Evolutionary conservation across 1,140 invertebrate genomes (phyloP), one percentile per base, ranked within the genome.

Genomic region (Nixonia krombeini): DNA sequence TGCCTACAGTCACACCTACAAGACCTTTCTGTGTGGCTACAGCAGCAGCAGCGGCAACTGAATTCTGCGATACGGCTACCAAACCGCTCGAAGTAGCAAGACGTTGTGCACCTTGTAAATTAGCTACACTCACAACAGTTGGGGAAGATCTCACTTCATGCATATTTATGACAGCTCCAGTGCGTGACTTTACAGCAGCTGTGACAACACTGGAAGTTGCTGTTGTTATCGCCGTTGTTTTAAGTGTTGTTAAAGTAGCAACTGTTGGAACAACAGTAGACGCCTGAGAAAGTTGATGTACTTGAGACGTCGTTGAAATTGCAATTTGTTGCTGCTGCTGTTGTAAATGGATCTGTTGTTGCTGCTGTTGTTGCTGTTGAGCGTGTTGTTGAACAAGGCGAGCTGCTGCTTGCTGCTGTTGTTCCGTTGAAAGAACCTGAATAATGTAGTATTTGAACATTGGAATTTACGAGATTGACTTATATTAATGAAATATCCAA

Each of bases 1-100:
- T 72, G 1, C 82, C 72, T 3, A 85, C 75, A 0, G 84, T 80
- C 0, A 84, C 78, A 1, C 81, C 77, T 0, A 84, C 80, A 1
- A 83, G 53, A 1, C 75, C 76, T 33, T 85, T 85, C 47, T 86
- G 79, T n/a, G n/a, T n/a, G n/a, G n/a, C n/a, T n/a, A n/a, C n/a
- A n/a, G n/a, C n/a, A 0, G 73, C 52, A 6, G 58, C 61, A 0
- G 69, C 56, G 0, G 68, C 68, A 2, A 73, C 40, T 1, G 79
- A 70, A 51, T 73, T 79, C 44, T 81, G 82, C 1, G 70, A 70
- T 0, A 78, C 72, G 0, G 84, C 73, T 0, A 83, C 78, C 1
- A 86, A 51, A 45, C 67, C 81, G 0, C 49, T 56, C 0, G 75
- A 77, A 0, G 79, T 77, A 0, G 82, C 70, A 1, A 85, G 69